A percentile compares a stretch with the other conserved stretches of the same genome.
phyloP scores from a whole-genome alignment of 2,888 invertebrate species.

The Phania funesta region DNA sequence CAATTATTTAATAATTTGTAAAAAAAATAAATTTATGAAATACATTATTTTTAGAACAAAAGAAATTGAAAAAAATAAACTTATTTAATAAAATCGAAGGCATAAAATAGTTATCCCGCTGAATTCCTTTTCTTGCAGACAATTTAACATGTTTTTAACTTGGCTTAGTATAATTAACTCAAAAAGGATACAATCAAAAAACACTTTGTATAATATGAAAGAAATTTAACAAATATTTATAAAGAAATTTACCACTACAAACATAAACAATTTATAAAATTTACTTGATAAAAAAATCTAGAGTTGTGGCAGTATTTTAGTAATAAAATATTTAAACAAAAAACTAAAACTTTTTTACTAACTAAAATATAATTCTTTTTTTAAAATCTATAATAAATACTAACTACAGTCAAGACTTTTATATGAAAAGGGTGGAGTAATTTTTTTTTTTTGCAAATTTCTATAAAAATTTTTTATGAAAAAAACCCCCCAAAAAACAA shows the following conservation, averaged over 20 bases:
- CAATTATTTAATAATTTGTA: conserved; percentile 55
- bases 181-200: conserved; percentile 39
- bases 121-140: neutral
- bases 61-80: conserved; percentile 13
- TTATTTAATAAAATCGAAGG: neutral
- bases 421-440: conserved; percentile 17
- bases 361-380: neutral
- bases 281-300: conserved; percentile 18
- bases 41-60: conserved; percentile 17
- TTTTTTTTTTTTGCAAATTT: neutral
- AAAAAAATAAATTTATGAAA: conserved; percentile 14
- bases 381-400: neutral
- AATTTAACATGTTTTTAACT: conserved; percentile 2
- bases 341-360: conserved; percentile 14
- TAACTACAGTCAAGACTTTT: neutral
- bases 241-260: neutral
- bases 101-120: conserved; percentile 4
- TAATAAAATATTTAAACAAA: neutral
- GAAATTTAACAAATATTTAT: neutral
- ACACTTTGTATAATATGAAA: neutral
- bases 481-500: no score
- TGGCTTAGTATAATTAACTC: conserved; percentile 8
- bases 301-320: conserved; percentile 53
- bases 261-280: neutral
- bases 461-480: no score